Evolutionary conservation across 2,113 vertebrate species (phyloP).

Genomic region (Circaetus gallicus): DNA sequence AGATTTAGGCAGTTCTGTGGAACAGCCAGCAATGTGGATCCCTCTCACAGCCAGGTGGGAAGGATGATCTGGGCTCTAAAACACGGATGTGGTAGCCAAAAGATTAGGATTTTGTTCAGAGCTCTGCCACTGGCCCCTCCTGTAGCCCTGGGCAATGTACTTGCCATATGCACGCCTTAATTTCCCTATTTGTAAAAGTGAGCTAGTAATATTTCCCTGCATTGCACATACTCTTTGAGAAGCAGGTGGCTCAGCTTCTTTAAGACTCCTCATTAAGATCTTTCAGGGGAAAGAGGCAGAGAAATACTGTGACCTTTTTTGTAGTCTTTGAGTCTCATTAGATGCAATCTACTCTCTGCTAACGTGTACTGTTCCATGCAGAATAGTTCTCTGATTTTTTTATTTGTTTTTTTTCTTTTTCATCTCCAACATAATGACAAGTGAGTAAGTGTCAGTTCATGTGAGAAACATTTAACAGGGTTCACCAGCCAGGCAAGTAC

Average conservation of each 20-base stretch:
- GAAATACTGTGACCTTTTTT: neutral
- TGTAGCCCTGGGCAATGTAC: neutral
- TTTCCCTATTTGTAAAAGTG: neutral
- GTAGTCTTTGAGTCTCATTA: neutral
- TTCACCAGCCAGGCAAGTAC: neutral
- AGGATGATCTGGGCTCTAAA: neutral
- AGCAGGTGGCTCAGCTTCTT: neutral
- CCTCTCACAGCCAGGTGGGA: neutral
- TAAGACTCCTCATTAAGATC: neutral
- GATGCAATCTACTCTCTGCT: neutral
- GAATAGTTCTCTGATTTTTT: neutral
- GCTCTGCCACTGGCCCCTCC: neutral
- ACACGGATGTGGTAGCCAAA: neutral
- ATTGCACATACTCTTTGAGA: neutral
- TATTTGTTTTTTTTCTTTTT: slow-evolving; percentile 4
- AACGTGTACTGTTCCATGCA: neutral
- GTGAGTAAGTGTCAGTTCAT: neutral
- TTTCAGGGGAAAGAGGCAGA: neutral
- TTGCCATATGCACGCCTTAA: neutral
- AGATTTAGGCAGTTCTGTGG: neutral
- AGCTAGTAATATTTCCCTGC: neutral
- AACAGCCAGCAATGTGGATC: neutral
- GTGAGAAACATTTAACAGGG: neutral
- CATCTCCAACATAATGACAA: neutral
- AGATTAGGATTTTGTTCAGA: neutral